These are phyloP conservation scores for Frankliniella fusca DNA, from an alignment of 2,888 invertebrate genomes.

Conservation along the genomic window DNA sequence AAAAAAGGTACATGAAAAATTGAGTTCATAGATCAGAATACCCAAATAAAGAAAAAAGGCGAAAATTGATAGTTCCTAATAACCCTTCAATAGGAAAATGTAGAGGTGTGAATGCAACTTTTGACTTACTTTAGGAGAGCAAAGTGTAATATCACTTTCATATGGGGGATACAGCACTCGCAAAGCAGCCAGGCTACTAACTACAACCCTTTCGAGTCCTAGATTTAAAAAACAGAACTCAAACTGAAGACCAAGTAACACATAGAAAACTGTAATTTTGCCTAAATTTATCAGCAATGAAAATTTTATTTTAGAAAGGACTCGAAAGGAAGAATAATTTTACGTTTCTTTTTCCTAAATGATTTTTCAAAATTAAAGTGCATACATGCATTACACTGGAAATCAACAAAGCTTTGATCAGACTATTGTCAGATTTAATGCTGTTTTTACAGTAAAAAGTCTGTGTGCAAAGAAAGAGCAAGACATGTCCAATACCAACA, in stretches of 20 bases:
- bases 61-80: not conserved
- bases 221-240: not conserved
- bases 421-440: conserved; percentile 8
- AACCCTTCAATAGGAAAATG: too few species aligned
- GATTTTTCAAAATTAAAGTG: not conserved
- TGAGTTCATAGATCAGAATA: not conserved
- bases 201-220: not conserved
- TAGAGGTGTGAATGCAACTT: too few species aligned
- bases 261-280: not conserved
- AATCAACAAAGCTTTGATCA: conserved; percentile 20
- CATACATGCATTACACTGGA: conserved; percentile 17
- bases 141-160: not conserved
- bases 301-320: not conserved
- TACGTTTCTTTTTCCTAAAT: not conserved
- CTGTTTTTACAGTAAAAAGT: not conserved
- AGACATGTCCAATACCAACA: conserved; percentile 9
- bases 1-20: not conserved
- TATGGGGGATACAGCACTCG: conserved; percentile 11
- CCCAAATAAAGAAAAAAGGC: not conserved
- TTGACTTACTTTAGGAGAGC: not conserved
- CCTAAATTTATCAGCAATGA: not conserved
- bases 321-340: not conserved
- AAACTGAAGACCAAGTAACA: not conserved
- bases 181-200: conserved; percentile 16
- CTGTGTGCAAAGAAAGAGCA: conserved; percentile 19